phyloP scores from a whole-genome alignment of 2,113 vertebrate genomes.

The Limnothrissa miodon region DNA sequence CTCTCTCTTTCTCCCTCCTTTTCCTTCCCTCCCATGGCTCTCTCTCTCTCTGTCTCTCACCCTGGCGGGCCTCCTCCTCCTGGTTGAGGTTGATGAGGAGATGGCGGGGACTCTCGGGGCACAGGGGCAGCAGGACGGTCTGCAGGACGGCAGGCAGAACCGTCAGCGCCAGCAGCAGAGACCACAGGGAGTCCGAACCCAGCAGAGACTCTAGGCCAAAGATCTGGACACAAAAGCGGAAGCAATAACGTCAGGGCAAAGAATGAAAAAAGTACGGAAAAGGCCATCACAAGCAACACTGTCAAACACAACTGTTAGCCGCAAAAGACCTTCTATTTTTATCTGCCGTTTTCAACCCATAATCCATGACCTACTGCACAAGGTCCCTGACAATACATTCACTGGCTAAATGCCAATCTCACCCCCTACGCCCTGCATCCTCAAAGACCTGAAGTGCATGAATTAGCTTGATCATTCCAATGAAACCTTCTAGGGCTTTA shows the following conservation, averaged over 20 bases:
- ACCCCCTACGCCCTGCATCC: no score
- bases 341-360: no score
- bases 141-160: constrained; percentile 67
- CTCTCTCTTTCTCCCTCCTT: background rate
- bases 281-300: no score
- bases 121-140: constrained; percentile 66
- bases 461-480: no score
- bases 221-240: constrained; percentile 51
- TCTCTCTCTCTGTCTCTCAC: constrained; percentile 44
- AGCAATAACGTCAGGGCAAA: background rate
- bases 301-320: no score
- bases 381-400: no score
- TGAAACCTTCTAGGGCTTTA: no score
- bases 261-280: background rate
- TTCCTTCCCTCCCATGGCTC: no score
- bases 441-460: no score
- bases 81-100: constrained; percentile 70
- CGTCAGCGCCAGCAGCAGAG: constrained; percentile 68
- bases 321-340: no score
- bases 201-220: constrained; percentile 70
- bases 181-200: constrained; percentile 68
- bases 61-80: constrained; percentile 69
- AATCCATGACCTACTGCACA: no score
- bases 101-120: constrained; percentile 74
- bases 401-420: no score